Base-by-base conservation (phyloP, 2,113 vertebrate genomes). In the Smithornis capensis region DNA sequence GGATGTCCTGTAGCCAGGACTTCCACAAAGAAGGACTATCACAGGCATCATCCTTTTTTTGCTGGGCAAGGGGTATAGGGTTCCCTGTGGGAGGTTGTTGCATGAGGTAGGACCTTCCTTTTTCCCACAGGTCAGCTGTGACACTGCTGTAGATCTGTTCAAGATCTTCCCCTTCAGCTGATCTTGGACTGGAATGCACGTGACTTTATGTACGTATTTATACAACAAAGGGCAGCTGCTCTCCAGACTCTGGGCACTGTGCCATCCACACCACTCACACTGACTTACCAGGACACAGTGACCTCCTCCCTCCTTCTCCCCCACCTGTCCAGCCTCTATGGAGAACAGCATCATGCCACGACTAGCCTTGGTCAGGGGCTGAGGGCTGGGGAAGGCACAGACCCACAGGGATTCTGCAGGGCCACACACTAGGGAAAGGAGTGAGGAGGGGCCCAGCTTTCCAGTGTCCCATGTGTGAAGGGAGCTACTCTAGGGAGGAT, bases 261-360 rank as follows among this genome's bases (percentile, higher is more conserved):
- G 86, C 79, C 75, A 85, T 56, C 15, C 56, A 29, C 47, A 79
- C n/a, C 19, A 40, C 45, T 88, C 8, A 14, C 56, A 42, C 25
- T 44, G 83, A 75, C 74, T 90, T 88, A 28, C 18, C 24, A 71
- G 83, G 55, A 65, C 13, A 10, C 31, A 38, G 37, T 71, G 67
- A 33, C 37, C 53, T 89, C 38, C 59, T 47, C 13, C 44, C 21
- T 57, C 42, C 37, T 79, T 56, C 27, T 76, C 18, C 60, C 31
- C 15, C 37, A 52, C 44, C 40, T 80, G 49, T 38, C n/a, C 29
- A 50, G 33, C 9, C 42, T 49, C 28, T 55, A 31, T 68, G 37
- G 63, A 40, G 19, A 90, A n/a, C 11, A 27, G 44, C 2, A 5
- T 56, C 23, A 16, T 1, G 12, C 77, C 37, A 35, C 0, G 0